A percentile compares a stretch with the other conserved stretches of the same genome.
Evolutionary conservation across 2,797 vertebrate genomes (phyloP).

Genomic region (Eleutherodactylus coqui): DNA sequence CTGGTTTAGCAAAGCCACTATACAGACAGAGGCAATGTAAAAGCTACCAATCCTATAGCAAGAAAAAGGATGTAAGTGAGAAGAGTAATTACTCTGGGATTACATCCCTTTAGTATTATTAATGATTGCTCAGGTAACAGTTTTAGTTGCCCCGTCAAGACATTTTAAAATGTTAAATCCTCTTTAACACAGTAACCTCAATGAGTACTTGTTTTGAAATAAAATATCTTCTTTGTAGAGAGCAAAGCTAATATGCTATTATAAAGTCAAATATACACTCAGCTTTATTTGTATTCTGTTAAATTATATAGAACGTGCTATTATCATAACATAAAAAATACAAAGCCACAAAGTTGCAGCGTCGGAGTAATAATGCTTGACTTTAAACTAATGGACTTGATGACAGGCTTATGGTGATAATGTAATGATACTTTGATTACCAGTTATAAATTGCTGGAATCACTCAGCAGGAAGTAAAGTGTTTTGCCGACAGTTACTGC

Average conservation of each 20-base stretch:
- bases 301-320: slow-evolving; percentile 13
- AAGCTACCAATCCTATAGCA: not conserved
- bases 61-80: not conserved
- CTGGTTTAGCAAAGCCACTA: not conserved
- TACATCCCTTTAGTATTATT: not conserved
- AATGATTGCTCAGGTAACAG: slow-evolving; percentile 7
- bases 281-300: slow-evolving; percentile 35
- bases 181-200: not conserved
- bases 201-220: not conserved
- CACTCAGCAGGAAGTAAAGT: slow-evolving; percentile 46
- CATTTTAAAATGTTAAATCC: slow-evolving; percentile 16
- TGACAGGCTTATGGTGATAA: slow-evolving; percentile 49
- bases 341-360: slow-evolving; percentile 22
- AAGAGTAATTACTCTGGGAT: not conserved
- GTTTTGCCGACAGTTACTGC: slow-evolving; percentile 33
- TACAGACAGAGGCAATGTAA: not conserved
- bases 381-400: slow-evolving; percentile 45
- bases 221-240: not conserved
- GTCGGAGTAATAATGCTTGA: slow-evolving; percentile 50
- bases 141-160: not conserved
- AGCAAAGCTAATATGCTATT: slow-evolving; percentile 13
- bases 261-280: slow-evolving; percentile 30
- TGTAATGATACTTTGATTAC: slow-evolving; percentile 54
- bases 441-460: slow-evolving; percentile 50
- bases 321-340: slow-evolving; percentile 26